Evolutionary conservation across 2,797 vertebrate genomes (phyloP).

Genomic region (Coreius guichenoti): DNA sequence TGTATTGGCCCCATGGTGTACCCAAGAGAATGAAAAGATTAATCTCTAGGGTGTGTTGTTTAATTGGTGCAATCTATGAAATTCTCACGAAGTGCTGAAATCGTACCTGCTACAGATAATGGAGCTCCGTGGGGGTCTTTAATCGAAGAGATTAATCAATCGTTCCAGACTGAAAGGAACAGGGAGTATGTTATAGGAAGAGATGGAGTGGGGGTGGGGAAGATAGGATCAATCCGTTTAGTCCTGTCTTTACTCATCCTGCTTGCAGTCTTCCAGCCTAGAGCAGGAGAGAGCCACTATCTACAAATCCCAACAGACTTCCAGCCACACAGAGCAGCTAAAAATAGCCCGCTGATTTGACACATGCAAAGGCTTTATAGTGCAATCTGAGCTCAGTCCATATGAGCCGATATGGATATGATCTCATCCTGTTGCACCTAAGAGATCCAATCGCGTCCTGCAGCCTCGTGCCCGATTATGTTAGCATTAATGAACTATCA

Average conservation of each 20-base stretch:
- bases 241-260: slow-evolving; percentile 54
- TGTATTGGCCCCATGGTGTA: neutral
- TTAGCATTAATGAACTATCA: neutral
- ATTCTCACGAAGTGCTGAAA: slow-evolving; percentile 45
- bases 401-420: slow-evolving; percentile 30
- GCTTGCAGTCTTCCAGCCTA: slow-evolving; percentile 51
- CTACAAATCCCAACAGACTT: slow-evolving; percentile 53
- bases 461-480: neutral
- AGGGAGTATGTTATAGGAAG: slow-evolving; percentile 28
- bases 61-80: slow-evolving; percentile 44
- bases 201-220: slow-evolving; percentile 43
- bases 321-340: slow-evolving; percentile 26
- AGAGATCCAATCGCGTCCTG: neutral
- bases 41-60: slow-evolving; percentile 56
- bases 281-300: slow-evolving; percentile 45
- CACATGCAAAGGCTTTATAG: slow-evolving; percentile 28
- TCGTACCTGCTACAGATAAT: slow-evolving; percentile 49
- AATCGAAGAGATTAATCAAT: slow-evolving; percentile 61
- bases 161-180: slow-evolving; percentile 40
- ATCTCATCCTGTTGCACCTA: slow-evolving; percentile 21
- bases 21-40: slow-evolving; percentile 47
- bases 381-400: slow-evolving; percentile 37
- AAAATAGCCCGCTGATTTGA: slow-evolving; percentile 41
- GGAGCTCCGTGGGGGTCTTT: slow-evolving; percentile 42
- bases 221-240: slow-evolving; percentile 61